These are phyloP conservation scores for Rhizoglyphus robini DNA, from an alignment of 1,140 invertebrate genomes.

Conservation along the genomic window DNA sequence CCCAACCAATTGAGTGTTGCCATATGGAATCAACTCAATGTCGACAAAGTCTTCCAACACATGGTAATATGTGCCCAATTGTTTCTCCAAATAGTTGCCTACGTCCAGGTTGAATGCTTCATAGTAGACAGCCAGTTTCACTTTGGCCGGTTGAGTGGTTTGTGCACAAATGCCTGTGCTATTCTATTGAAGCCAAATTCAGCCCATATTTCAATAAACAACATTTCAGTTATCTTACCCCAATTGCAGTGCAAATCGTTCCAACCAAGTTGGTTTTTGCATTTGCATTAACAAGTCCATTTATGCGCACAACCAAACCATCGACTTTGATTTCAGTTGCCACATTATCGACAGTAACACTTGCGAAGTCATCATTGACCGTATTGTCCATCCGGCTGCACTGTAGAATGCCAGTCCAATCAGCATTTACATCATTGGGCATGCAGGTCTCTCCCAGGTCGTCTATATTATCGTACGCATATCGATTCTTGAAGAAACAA, in stretches of 20 bases:
- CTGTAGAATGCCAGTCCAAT: slow-evolving; percentile 7
- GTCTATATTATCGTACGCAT: neutral
- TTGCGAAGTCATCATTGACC: neutral
- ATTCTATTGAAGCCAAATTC: neutral
- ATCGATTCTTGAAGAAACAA: slow-evolving; percentile 18
- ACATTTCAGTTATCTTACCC: neutral
- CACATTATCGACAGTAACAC: neutral
- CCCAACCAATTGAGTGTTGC: slow-evolving; percentile 7
- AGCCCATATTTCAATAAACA: neutral
- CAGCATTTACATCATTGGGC: neutral
- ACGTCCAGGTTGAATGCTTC: slow-evolving; percentile 6
- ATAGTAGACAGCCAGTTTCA: neutral
- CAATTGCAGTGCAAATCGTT: neutral
- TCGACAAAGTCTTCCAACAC: slow-evolving; percentile 21
- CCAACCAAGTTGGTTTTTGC: slow-evolving; percentile 10
- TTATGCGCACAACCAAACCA: slow-evolving; percentile 17
- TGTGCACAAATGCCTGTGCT: neutral
- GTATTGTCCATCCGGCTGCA: neutral
- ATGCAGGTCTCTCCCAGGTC: neutral
- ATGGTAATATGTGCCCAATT: slow-evolving; percentile 19
- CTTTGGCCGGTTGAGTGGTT: neutral
- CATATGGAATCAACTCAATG: slow-evolving; percentile 21
- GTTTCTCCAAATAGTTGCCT: slow-evolving; percentile 3
- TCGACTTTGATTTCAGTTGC: neutral
- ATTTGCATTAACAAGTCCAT: neutral